phyloP scores from a whole-genome alignment of 2,888 invertebrate genomes.

The Colostygia pectinataria region DNA sequence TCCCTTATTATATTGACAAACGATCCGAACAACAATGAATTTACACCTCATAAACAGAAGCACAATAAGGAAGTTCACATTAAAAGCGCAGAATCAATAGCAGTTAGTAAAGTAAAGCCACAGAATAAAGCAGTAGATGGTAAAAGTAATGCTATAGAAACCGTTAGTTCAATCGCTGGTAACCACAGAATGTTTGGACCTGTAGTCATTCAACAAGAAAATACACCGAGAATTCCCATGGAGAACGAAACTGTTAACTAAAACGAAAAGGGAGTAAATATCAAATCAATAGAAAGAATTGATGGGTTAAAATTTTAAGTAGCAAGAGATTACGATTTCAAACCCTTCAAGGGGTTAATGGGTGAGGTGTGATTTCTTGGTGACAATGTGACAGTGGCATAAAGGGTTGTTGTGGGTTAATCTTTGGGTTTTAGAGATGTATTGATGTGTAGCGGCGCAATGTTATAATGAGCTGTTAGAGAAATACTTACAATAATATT shows the following conservation, averaged over 20 bases:
- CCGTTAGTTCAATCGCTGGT: conserved; percentile 24
- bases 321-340: conserved; percentile 17
- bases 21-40: conserved; percentile 32
- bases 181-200: conserved; percentile 25
- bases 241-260: conserved; percentile 15
- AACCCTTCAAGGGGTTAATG: conserved; percentile 17
- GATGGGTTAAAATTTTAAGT: conserved; percentile 6
- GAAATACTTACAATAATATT: neutral
- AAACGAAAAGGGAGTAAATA: conserved; percentile 14
- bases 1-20: conserved; percentile 22
- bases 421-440: conserved; percentile 7
- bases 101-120: conserved; percentile 4
- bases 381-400: conserved; percentile 16
- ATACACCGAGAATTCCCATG: conserved; percentile 71
- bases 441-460: conserved; percentile 8
- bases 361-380: conserved; percentile 21
- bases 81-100: neutral
- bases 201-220: conserved; percentile 63
- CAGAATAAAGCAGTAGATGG: conserved; percentile 8
- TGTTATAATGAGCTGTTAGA: conserved; percentile 6
- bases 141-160: conserved; percentile 10
- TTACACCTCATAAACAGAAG: conserved; percentile 33
- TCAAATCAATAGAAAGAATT: conserved; percentile 12
- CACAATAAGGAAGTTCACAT: conserved; percentile 30
- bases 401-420: conserved; percentile 17